These are phyloP conservation scores for Glaucidium brasilianum DNA, from an alignment of 2,113 vertebrate genomes.

Conservation along the genomic window DNA sequence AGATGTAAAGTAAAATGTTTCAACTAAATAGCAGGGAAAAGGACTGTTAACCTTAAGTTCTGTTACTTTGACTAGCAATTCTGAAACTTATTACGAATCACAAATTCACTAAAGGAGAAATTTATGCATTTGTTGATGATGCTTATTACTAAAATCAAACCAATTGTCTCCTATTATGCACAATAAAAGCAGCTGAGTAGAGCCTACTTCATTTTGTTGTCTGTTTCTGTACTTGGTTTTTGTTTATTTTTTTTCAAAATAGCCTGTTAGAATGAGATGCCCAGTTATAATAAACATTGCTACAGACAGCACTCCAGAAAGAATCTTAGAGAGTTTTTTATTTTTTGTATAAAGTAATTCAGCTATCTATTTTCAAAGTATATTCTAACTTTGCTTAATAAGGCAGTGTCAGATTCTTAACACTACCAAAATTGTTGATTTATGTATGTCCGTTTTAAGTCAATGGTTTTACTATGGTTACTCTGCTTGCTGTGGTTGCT, in stretches of 20 bases:
- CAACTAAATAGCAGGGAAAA: not conserved
- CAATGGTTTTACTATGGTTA: not conserved
- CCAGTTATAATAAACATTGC: not conserved
- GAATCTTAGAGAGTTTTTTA: not conserved
- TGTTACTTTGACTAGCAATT: not conserved
- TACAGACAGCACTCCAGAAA: not conserved
- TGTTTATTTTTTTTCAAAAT: not conserved
- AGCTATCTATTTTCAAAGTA: not conserved
- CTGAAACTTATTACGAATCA: not conserved
- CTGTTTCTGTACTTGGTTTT: not conserved
- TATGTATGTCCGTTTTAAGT: not conserved
- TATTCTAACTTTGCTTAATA: not conserved
- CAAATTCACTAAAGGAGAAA: not conserved
- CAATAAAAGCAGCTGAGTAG: not conserved
- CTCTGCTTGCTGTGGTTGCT: not conserved
- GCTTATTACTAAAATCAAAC: not conserved
- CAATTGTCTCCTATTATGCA: not conserved
- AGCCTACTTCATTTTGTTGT: not conserved
- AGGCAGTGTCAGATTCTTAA: not conserved
- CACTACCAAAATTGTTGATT: not conserved
- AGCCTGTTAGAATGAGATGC: not conserved
- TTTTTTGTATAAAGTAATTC: not conserved
- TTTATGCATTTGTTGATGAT: not conserved
- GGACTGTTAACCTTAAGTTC: not conserved
- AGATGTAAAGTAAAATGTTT: not conserved